These are phyloP conservation scores for Hippocampus mohnikei DNA, from an alignment of 2,113 vertebrate species.

Conservation along the genomic window DNA sequence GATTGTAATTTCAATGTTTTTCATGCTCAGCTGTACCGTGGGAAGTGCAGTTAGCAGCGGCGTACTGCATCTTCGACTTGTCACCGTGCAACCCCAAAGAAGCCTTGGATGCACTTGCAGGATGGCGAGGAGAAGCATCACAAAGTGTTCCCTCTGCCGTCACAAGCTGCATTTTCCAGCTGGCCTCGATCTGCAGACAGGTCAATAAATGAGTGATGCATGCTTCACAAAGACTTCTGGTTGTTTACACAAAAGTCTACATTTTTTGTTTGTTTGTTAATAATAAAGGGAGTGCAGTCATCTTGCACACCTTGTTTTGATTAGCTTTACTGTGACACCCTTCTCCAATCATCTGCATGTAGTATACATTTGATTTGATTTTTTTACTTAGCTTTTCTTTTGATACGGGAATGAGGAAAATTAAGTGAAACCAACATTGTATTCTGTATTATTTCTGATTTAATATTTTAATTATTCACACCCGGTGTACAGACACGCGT, in stretches of 20 bases:
- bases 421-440: background rate
- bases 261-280: background rate
- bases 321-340: background rate
- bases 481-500: background rate
- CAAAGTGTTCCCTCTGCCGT: slow-evolving; percentile 75
- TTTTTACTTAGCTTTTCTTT: slow-evolving; percentile 15
- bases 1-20: background rate
- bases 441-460: slow-evolving; percentile 7
- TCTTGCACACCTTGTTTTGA: background rate
- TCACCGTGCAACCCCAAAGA: slow-evolving; percentile 83
- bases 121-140: slow-evolving; percentile 74
- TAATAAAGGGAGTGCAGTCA: background rate
- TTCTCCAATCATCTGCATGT: background rate
- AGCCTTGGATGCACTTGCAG: slow-evolving; percentile 74
- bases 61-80: slow-evolving; percentile 87
- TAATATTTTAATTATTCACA: slow-evolving; percentile 9
- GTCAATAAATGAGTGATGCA: slow-evolving; percentile 41
- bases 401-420: slow-evolving; percentile 5
- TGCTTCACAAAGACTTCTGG: background rate
- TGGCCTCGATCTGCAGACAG: slow-evolving; percentile 73
- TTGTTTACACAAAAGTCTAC: background rate
- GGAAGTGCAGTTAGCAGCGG: slow-evolving; percentile 87
- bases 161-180: slow-evolving; percentile 76
- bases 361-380: background rate
- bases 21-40: slow-evolving; percentile 81